Evolutionary conservation across 2,797 vertebrate species (phyloP).

Genomic region (Podargus strigoides): DNA sequence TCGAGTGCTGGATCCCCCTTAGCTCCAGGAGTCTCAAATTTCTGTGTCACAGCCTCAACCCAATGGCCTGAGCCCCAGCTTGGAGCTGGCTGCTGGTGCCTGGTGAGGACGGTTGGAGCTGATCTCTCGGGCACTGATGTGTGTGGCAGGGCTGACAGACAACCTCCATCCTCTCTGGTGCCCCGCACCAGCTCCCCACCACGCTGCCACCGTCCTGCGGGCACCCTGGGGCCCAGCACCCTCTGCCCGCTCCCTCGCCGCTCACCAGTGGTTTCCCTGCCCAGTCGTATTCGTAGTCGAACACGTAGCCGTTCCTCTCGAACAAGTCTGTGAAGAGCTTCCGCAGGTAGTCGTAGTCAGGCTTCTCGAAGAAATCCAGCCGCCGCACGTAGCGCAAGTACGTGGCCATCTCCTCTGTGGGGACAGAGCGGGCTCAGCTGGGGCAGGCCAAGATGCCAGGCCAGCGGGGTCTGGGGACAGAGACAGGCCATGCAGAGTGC

Average conservation of each 20-base stretch:
- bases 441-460: not conserved
- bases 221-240: not conserved
- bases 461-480: not conserved
- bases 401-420: conserved; percentile 93
- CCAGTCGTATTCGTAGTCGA: conserved; percentile 99
- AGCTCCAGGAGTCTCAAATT: not conserved
- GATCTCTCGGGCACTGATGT: rapidly evolving
- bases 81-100: not conserved
- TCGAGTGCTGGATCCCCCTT: not conserved
- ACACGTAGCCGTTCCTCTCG: conserved; percentile 90
- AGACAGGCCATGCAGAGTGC: not conserved
- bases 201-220: too few relatives aligned
- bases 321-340: conserved; percentile 96
- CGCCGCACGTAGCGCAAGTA: conserved; percentile 95
- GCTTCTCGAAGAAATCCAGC: conserved; percentile 97
- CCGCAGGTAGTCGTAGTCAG: conserved; percentile 93
- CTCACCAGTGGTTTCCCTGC: conserved; percentile 97
- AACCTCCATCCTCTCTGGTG: not conserved
- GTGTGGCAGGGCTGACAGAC: rapidly evolving
- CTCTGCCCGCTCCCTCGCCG: rapidly evolving
- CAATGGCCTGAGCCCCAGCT: rapidly evolving
- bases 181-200: not conserved
- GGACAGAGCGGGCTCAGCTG: not conserved
- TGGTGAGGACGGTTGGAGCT: not conserved
- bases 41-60: not conserved